These are phyloP conservation scores for Perithous albicinctus DNA, from an alignment of 2,888 invertebrate species.

Conservation along the genomic window DNA sequence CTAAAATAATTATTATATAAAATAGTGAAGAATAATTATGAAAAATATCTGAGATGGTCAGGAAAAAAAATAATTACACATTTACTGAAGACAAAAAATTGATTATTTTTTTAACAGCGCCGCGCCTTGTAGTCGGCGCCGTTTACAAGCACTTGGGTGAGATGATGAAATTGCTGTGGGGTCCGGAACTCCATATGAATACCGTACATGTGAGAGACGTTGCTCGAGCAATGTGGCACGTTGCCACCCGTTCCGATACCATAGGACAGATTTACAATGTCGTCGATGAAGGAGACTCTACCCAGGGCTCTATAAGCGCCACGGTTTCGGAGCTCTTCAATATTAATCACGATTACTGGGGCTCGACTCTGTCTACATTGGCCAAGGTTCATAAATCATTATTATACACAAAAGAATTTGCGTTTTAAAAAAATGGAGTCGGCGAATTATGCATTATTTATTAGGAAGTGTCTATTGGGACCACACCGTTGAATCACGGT, in stretches of 20 bases:
- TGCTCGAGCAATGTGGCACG: constrained; percentile 92
- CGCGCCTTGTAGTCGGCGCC: constrained; percentile 93
- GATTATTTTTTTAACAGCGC: constrained; percentile 86
- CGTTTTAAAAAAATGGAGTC: neutral
- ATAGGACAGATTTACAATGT: constrained; percentile 91
- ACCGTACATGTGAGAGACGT: constrained; percentile 95
- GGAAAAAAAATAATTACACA: no score
- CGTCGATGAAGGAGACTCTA: constrained; percentile 93
- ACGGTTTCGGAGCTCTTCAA: constrained; percentile 93
- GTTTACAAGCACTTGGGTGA: constrained; percentile 95
- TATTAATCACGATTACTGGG: constrained; percentile 95
- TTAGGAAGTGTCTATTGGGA: no score
- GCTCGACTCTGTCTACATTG: constrained; percentile 91
- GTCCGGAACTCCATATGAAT: constrained; percentile 92
- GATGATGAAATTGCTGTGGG: constrained; percentile 97
- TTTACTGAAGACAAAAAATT: no score
- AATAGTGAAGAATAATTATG: no score
- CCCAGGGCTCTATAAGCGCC: constrained; percentile 93
- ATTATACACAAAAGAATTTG: neutral
- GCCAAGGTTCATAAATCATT: constrained; percentile 88
- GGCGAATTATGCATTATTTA: neutral
- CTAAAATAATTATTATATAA: no score
- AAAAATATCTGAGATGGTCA: no score
- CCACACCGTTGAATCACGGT: no score
- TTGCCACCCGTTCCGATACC: constrained; percentile 86